Evolutionary conservation across 2,113 vertebrate species (phyloP).

Genomic region (Semicossyphus pulcher): DNA sequence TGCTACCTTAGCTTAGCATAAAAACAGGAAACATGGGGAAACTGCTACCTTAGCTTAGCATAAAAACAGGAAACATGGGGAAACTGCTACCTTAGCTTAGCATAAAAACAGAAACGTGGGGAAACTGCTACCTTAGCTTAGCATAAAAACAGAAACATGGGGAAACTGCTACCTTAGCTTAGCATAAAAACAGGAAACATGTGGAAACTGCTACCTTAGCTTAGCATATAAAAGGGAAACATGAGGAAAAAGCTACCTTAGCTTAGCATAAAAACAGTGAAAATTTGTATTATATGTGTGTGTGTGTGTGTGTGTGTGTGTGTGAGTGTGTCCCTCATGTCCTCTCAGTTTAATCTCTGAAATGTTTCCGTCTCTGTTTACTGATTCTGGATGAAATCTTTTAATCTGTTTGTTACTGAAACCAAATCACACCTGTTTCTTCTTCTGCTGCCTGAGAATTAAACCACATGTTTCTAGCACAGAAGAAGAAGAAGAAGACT

Average conservation of each 20-base stretch:
- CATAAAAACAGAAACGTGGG: too few species aligned
- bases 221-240: too few species aligned
- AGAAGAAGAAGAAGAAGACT: background rate
- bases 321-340: slow-evolving; percentile 24
- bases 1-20: slow-evolving; percentile 6
- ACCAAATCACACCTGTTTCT: slow-evolving; percentile 3
- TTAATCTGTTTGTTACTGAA: slow-evolving; percentile 50
- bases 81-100: too few species aligned
- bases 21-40: too few species aligned
- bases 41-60: too few species aligned
- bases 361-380: slow-evolving; percentile 60
- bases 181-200: background rate
- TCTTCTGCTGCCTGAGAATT: background rate
- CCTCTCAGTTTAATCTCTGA: slow-evolving; percentile 37
- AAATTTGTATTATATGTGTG: background rate
- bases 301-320: slow-evolving; percentile 18
- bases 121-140: too few species aligned
- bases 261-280: background rate
- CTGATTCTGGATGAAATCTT: slow-evolving; percentile 37
- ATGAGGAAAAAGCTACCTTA: too few species aligned
- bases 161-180: too few species aligned
- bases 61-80: too few species aligned
- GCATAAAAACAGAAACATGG: background rate
- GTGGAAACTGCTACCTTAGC: too few species aligned
- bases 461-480: background rate